phyloP scores from a whole-genome alignment of 2,113 vertebrate species.

The Mus pahari region DNA sequence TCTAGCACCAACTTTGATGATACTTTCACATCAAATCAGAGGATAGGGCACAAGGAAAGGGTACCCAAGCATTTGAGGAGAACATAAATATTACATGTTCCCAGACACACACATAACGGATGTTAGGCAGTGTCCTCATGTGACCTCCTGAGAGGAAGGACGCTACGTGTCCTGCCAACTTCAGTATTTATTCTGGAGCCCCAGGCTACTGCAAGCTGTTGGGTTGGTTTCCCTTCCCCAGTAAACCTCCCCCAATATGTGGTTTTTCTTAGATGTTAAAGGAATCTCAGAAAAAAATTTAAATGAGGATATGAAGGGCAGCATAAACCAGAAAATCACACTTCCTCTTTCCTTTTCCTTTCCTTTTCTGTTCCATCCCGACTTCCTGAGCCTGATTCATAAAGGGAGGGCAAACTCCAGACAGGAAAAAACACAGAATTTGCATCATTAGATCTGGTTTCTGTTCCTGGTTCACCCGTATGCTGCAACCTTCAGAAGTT shows the following conservation, averaged over 20 bases:
- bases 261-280: slow-evolving; percentile 78
- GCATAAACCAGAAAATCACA: slow-evolving; percentile 13
- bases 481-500: slow-evolving; percentile 57
- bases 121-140: slow-evolving; percentile 80
- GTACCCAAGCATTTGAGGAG: slow-evolving; percentile 65
- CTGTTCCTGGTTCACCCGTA: slow-evolving; percentile 28
- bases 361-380: slow-evolving; percentile 48
- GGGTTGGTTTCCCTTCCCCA: background rate
- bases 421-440: slow-evolving; percentile 62
- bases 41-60: slow-evolving; percentile 72
- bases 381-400: slow-evolving; percentile 59
- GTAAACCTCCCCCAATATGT: background rate
- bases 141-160: slow-evolving; percentile 81
- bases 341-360: background rate
- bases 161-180: slow-evolving; percentile 77
- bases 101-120: slow-evolving; percentile 62
- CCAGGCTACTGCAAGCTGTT: slow-evolving; percentile 76
- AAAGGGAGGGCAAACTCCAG: background rate
- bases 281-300: slow-evolving; percentile 63
- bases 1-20: slow-evolving; percentile 70
- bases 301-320: slow-evolving; percentile 55
- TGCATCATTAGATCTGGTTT: slow-evolving; percentile 62
- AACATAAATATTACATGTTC: slow-evolving; percentile 75
- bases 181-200: slow-evolving; percentile 79
- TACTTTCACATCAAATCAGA: slow-evolving; percentile 79